Conservation (phyloP, 2,888 invertebrate genomes). For the Slavum lentiscoides region DNA sequence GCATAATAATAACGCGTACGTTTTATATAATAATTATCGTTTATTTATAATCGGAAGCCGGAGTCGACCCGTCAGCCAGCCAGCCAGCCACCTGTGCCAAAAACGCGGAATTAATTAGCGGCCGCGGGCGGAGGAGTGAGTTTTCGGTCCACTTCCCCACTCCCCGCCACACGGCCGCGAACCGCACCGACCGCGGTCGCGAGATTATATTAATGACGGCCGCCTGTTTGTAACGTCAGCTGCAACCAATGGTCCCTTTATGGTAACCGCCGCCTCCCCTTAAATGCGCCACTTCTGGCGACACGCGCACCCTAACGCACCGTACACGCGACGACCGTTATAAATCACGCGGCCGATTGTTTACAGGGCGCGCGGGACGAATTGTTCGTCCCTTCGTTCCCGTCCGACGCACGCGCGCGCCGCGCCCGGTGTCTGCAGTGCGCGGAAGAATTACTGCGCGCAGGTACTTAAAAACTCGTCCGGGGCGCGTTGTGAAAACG, state of each 20-base stretch:
- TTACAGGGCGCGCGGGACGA: neutral
- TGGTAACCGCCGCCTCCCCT: constrained; percentile 44
- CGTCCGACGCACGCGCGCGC: neutral
- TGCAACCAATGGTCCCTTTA: constrained; percentile 52
- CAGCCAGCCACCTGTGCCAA: constrained; percentile 45
- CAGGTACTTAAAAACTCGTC: too few relatives aligned
- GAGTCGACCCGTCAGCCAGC: constrained; percentile 16
- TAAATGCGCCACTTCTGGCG: constrained; percentile 47
- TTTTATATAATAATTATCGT: too few relatives aligned
- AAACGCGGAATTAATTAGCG: constrained; percentile 45
- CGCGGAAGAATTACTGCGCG: too few relatives aligned
- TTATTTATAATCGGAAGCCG: too few relatives aligned
- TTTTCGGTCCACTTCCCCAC: too few relatives aligned
- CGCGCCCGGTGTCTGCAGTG: too few relatives aligned
- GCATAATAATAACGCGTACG: too few relatives aligned
- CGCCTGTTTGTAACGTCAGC: constrained; percentile 53
- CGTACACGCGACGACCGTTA: neutral
- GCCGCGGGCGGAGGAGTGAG: too few relatives aligned
- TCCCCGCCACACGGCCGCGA: neutral
- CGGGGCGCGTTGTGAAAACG: too few relatives aligned
- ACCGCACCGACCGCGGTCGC: neutral
- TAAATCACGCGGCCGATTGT: constrained; percentile 52
- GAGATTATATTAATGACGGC: constrained; percentile 50
- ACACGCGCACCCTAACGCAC: constrained; percentile 14
- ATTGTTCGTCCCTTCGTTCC: neutral